These are phyloP conservation scores for Tenthredo livida DNA, from an alignment of 2,888 invertebrate species.

Conservation along the genomic window DNA sequence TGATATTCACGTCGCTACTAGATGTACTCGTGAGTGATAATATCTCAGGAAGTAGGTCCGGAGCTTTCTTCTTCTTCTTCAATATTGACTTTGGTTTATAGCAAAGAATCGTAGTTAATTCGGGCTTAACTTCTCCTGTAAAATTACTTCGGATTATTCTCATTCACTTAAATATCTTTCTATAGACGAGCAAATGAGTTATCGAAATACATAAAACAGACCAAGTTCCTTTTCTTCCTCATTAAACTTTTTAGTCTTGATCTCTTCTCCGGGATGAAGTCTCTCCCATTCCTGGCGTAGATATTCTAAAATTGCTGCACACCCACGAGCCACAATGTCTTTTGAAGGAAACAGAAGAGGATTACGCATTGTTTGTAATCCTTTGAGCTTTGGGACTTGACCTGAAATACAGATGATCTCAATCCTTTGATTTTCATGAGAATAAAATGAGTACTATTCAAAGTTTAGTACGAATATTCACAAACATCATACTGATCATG, in stretches of 20 bases:
- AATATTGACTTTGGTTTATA: conserved; percentile 60
- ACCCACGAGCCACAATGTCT: conserved; percentile 80
- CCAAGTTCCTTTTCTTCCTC: conserved; percentile 74
- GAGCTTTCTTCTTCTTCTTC: conserved; percentile 56
- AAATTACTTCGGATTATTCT: conserved; percentile 50
- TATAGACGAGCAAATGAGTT: background rate
- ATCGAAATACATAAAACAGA: conserved; percentile 56
- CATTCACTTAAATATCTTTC: conserved; percentile 49
- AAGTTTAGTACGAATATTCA: background rate
- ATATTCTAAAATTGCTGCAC: conserved; percentile 76
- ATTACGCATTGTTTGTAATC: conserved; percentile 83
- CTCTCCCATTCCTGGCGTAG: conserved; percentile 75
- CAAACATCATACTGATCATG: conserved; percentile 20
- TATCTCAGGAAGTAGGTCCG: conserved; percentile 47
- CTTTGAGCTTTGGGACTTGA: conserved; percentile 81
- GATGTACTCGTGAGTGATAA: conserved; percentile 25
- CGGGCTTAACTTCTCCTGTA: conserved; percentile 58
- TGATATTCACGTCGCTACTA: background rate
- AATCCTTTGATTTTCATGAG: background rate
- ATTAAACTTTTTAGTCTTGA: conserved; percentile 77
- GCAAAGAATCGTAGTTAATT: conserved; percentile 67
- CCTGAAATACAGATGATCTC: conserved; percentile 70
- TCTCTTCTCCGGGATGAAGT: conserved; percentile 70
- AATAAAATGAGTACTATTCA: background rate
- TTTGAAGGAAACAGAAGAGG: conserved; percentile 82